Conservation (phyloP, 23 tunicate species). For the Ascidia mentula region DNA sequence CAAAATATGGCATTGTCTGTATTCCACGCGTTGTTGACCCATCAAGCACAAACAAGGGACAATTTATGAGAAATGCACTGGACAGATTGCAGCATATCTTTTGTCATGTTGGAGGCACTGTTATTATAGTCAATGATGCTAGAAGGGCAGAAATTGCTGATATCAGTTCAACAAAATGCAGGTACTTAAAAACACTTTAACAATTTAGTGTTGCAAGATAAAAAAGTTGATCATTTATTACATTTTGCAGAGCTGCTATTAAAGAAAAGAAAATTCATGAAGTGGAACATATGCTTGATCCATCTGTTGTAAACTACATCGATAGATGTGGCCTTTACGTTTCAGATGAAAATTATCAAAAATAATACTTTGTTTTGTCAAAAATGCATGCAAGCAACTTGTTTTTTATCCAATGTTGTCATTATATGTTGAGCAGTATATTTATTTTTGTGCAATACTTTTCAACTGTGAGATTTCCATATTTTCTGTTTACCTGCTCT, state of each 20-base stretch:
- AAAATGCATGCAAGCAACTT: background rate
- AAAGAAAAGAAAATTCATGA: background rate
- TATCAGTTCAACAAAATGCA: slow-evolving; percentile 2
- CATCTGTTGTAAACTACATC: background rate
- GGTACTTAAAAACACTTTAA: background rate
- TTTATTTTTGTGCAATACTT: no score
- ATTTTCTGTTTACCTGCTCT: no score
- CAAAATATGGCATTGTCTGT: slow-evolving; percentile 77
- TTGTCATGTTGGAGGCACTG: slow-evolving; percentile 48
- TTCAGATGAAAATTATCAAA: background rate
- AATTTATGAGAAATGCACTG: slow-evolving; percentile 46
- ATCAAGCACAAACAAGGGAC: slow-evolving; percentile 5
- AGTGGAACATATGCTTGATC: background rate
- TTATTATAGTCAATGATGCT: slow-evolving; percentile 54
- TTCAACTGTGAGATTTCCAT: no score
- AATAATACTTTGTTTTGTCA: background rate
- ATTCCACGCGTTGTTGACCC: slow-evolving; percentile 53
- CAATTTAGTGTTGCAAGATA: background rate
- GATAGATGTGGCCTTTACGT: background rate
- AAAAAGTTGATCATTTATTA: background rate
- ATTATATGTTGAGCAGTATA: no score
- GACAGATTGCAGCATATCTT: slow-evolving; percentile 57
- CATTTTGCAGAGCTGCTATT: background rate
- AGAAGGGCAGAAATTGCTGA: background rate
- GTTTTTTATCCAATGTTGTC: no score